phyloP scores from a whole-genome alignment of 2,113 vertebrate species.

The Carassius carassius region DNA sequence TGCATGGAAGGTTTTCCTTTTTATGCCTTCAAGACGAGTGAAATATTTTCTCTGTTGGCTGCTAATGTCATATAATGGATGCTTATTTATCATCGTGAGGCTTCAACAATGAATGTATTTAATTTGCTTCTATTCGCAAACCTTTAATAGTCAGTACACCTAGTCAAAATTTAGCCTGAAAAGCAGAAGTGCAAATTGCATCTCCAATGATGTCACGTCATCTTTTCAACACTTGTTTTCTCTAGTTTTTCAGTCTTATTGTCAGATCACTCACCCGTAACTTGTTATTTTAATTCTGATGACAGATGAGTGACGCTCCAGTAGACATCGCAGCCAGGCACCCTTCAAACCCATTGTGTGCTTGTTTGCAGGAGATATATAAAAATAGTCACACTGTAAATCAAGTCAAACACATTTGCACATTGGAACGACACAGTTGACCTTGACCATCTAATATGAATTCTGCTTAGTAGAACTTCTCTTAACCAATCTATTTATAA shows the following conservation, averaged over 20 bases:
- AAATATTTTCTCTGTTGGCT: not conserved
- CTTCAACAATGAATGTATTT: not conserved
- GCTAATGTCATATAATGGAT: not conserved
- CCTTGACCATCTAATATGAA: not conserved
- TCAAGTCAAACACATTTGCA: constrained; percentile 26
- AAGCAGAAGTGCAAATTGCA: constrained; percentile 34
- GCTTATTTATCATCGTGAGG: not conserved
- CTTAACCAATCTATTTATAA: not conserved
- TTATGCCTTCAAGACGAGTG: too few species aligned
- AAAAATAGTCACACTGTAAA: constrained; percentile 37
- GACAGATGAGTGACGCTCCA: constrained; percentile 46
- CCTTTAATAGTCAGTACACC: not conserved
- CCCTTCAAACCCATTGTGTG: constrained; percentile 18
- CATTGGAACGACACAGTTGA: constrained; percentile 1
- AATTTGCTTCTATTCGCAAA: not conserved
- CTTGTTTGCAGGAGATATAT: constrained; percentile 8
- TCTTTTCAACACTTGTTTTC: constrained; percentile 52
- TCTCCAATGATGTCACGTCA: constrained; percentile 45
- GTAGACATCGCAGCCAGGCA: constrained; percentile 11
- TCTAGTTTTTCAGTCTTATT: constrained; percentile 49
- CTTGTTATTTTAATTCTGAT: constrained; percentile 46
- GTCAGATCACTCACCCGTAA: constrained; percentile 52
- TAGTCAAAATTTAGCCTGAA: not conserved
- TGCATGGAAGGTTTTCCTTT: too few species aligned
- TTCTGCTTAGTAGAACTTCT: not conserved